Base-by-base conservation (phyloP, 2,888 invertebrate species). In the Cephus spinipes region DNA sequence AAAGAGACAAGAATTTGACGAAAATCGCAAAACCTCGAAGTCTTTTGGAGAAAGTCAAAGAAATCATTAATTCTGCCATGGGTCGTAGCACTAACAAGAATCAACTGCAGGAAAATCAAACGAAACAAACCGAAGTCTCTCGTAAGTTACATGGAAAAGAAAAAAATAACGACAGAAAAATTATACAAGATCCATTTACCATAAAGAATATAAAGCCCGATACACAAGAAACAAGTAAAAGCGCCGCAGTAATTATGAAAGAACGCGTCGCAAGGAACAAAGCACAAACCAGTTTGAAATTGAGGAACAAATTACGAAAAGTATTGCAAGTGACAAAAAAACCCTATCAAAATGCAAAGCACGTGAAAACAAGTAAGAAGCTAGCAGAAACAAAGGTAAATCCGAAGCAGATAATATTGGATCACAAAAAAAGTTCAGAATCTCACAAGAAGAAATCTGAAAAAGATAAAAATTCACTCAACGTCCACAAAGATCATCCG, bases 61-160 rank as follows among this genome's bases (percentile, higher is more conserved):
- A 82, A 31, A 81, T 85, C 23, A 82, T 85, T n/a, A 77, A 81
- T 73, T 81, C 80, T 71, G 83, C 82, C 0, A 82, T 85, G 4
- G 81, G 81, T 23, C 71, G 71, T 33, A 31, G 2, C 12, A 12
- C 32, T 31, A 71, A 31, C 33, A 73, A 23, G 30, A 34, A 35
- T 35, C 31, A 40, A 32, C 12, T 12, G 36, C 40, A 12, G 23
- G 34, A 73, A 55, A 73, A n/a, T 35, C 12, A 32, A 55, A 68
- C 23, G 76, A 30, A 35, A 68, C 12, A 30, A 73, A 23, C 34
- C 12, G 15, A 77, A 32, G n/a, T 55, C 11, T 55, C 55, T 55
- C 9, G 6, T 55, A 55, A 2, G 23, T 55, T 55, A 55, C 55
- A 55, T 55, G 55, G 55, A 9, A 55, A 55, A 2, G 55, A 2